Conservation (phyloP, 2,113 vertebrate genomes). For the Orthonyx spaldingii region DNA sequence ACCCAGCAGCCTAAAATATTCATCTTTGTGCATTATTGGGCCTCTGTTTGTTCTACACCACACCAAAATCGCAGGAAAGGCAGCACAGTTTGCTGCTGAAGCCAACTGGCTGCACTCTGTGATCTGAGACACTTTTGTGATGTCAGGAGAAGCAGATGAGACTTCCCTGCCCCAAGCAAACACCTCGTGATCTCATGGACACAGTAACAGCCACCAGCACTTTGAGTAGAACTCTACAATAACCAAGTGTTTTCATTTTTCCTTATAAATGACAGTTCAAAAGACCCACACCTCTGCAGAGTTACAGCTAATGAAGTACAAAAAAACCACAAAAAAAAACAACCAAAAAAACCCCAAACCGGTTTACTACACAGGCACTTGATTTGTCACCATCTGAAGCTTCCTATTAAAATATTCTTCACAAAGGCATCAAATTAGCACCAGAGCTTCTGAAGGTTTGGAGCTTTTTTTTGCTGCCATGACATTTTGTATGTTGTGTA, state of each 20-base stretch:
- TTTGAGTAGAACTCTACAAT: background rate
- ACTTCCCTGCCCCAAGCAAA: background rate
- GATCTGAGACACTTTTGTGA: background rate
- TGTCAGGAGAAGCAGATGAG: background rate
- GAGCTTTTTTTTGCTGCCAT: background rate
- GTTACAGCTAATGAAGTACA: background rate
- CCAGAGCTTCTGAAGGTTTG: background rate
- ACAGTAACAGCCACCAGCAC: background rate
- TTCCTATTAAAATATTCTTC: background rate
- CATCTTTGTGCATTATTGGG: background rate
- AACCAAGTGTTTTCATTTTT: background rate
- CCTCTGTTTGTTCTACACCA: background rate
- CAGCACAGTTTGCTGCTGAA: background rate
- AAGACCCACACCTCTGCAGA: background rate
- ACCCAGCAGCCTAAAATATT: accelerated
- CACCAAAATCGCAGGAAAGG: background rate
- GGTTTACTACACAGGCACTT: background rate
- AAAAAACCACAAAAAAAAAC: background rate
- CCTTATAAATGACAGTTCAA: background rate
- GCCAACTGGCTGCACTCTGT: background rate
- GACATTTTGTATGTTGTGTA: background rate
- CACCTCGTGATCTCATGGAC: background rate
- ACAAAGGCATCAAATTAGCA: background rate
- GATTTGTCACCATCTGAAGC: background rate
- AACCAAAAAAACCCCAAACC: background rate